Percentiles rank a stretch among this genome's conserved stretches.
Evolutionary conservation across 2,113 vertebrate genomes (phyloP).

Genomic region (Sminthopsis crassicaudata): DNA sequence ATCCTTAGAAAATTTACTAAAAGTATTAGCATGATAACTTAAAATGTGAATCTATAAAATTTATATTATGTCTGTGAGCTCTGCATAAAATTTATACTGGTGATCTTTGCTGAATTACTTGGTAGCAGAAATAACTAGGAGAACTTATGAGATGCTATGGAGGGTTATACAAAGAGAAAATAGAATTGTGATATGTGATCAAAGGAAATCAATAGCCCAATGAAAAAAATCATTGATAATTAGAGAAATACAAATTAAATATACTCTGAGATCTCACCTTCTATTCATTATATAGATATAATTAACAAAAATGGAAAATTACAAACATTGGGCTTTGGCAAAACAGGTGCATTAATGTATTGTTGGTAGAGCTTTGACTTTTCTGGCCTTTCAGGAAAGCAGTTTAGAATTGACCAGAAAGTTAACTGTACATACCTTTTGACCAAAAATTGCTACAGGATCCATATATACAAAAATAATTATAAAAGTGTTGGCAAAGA

Average conservation of each 20-base stretch:
- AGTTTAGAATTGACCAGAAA: neutral
- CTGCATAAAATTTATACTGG: neutral
- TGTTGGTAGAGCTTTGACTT: neutral
- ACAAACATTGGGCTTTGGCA: neutral
- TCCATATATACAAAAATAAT: neutral
- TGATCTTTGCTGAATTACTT: neutral
- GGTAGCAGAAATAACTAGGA: neutral
- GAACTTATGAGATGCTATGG: neutral
- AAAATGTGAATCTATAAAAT: neutral
- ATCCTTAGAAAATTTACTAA: neutral
- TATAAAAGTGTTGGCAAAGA: neutral
- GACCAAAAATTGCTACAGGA: neutral
- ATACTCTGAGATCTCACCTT: neutral
- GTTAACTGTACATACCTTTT: neutral
- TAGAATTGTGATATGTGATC: neutral
- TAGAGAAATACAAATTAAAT: neutral
- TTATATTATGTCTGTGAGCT: neutral
- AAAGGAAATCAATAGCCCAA: neutral
- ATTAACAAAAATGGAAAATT: neutral
- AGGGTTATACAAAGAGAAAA: neutral
- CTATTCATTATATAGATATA: neutral
- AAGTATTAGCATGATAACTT: constrained; percentile 4
- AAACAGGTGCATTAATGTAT: neutral
- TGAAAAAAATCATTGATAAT: neutral
- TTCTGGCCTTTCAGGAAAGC: neutral